A percentile compares a stretch with the other conserved stretches of the same genome.
Evolutionary conservation across 2,797 vertebrate genomes (phyloP).

Genomic region (Alauda arvensis): DNA sequence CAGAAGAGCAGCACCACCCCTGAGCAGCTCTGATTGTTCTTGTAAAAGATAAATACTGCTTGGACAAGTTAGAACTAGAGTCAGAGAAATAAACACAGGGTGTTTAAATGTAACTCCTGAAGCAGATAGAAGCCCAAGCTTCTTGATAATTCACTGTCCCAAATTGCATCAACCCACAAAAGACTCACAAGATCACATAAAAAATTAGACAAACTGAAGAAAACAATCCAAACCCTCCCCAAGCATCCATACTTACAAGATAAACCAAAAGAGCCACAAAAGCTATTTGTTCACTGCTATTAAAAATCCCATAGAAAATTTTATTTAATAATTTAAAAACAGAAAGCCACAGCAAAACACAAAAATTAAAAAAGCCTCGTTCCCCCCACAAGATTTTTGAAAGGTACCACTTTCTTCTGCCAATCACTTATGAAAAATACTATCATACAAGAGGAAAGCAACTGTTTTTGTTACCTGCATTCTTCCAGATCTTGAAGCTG

Average conservation of each 20-base stretch:
- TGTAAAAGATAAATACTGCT: fast-evolving
- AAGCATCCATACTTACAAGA: background rate
- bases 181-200: background rate
- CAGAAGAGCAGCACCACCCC: background rate
- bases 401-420: background rate
- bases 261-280: background rate
- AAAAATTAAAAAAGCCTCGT: background rate
- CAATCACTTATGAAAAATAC: background rate
- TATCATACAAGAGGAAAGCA: background rate
- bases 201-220: background rate
- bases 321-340: background rate
- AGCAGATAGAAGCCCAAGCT: background rate
- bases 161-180: background rate
- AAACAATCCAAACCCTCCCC: background rate
- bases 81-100: background rate
- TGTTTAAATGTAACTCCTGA: background rate
- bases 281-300: background rate
- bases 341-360: background rate
- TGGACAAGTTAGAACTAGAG: background rate
- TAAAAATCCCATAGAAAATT: background rate
- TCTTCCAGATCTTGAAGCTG: slow-evolving; percentile 96
- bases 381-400: background rate
- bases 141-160: background rate
- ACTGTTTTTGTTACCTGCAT: slow-evolving; percentile 82
- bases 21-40: background rate